Conservation (phyloP, 2,888 invertebrate genomes). For the Andrena fulva region DNA sequence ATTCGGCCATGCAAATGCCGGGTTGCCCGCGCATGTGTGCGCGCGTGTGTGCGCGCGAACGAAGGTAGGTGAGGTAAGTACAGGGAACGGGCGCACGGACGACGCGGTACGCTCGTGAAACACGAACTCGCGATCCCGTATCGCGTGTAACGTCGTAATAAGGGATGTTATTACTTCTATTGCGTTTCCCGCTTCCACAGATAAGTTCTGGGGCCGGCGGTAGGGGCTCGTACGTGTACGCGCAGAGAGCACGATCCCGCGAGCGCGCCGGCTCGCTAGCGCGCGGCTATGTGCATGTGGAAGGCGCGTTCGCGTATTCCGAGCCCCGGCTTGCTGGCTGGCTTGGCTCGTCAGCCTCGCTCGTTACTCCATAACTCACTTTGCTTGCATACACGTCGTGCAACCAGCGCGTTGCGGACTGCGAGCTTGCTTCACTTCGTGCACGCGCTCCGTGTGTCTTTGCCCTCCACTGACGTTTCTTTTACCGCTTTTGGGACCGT, state of each 20-base stretch:
- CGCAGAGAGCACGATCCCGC: conserved; percentile 39
- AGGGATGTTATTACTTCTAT: conserved; percentile 77
- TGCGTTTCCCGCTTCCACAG: conserved; percentile 73
- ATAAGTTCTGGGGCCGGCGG: conserved; percentile 65
- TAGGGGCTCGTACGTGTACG: conserved; percentile 44
- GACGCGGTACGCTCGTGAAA: conserved; percentile 70
- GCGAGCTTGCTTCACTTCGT: not conserved
- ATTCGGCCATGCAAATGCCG: conserved; percentile 42
- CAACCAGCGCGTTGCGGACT: not conserved
- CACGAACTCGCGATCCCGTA: conserved; percentile 75
- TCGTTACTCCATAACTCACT: conserved; percentile 73
- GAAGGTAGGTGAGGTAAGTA: conserved; percentile 60
- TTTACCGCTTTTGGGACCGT: not conserved
- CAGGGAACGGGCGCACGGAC: conserved; percentile 58
- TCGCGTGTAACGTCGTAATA: conserved; percentile 76
- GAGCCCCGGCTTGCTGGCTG: conserved; percentile 22
- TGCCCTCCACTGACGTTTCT: conserved; percentile 22
- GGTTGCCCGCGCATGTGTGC: not conserved
- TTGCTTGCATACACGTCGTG: conserved; percentile 55
- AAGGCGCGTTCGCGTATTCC: not conserved
- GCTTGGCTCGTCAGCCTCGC: conserved; percentile 59
- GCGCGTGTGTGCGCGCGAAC: not conserved
- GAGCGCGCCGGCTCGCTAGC: not conserved
- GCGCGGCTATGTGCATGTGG: not conserved
- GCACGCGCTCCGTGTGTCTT: conserved; percentile 11